Evolutionary conservation across 2,797 vertebrate species (phyloP), one percentile per base, ranked within the genome.

Genomic region (Xiphorhynchus erythropygius): DNA sequence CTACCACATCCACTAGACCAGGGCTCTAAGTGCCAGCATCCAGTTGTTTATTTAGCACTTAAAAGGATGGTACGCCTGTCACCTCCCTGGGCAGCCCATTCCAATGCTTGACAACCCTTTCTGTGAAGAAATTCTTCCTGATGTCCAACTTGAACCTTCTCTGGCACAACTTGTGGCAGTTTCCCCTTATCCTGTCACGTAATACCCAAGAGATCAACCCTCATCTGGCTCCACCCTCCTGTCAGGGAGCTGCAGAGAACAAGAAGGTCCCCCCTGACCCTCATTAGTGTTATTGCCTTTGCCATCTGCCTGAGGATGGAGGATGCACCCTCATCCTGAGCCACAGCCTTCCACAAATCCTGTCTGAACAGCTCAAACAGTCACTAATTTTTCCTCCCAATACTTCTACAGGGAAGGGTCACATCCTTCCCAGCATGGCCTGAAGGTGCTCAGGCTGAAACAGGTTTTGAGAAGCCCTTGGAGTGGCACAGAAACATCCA

Each of bases 241-340:
- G 18, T 13, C 35, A 62, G 63, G 44, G 42, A 28, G 35, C 3
- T 56, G 18, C 25, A 23, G 49, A 50, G 50, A n/a, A 13, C 8
- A 17, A 42, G 25, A 24, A 68, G 32, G 42, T 42, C 6, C 23
- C 56, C 24, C 56, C 50, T 24, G n/a, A 63, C 9, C 56, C 44
- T 30, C 57, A 18, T 23, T 3, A 11, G 21, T 13, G 25, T 47
- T 67, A 5, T 23, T 81, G 15, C 23, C 9, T 1, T 7, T 46
- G 50, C n/a, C 10, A 0, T 22, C 47, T 35, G 19, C 1, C 0
- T 2, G 6, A 41, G 71, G 33, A 35, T 5, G 5, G 32, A 53
- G 42, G 6, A 8, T 88, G 23, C n/a, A 13, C 18, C 47, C n/a
- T 46, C 21, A 12, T 67, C 11, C 44, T 2, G 1, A n/a, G 49